phyloP scores from a whole-genome alignment of 2,113 vertebrate species.

The Acanthisitta chloris region DNA sequence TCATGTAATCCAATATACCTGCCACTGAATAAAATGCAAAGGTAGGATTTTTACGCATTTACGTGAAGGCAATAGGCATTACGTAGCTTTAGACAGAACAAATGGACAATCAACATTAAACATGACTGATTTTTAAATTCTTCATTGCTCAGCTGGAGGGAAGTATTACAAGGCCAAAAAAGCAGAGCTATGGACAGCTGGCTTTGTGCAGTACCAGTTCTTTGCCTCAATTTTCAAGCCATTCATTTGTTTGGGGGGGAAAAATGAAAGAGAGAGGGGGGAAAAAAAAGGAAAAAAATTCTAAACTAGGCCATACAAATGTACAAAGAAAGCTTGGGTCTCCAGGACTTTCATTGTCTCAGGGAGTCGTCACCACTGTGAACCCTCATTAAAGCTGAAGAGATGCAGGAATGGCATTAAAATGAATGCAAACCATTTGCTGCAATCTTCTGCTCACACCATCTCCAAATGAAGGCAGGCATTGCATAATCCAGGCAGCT shows the following conservation, averaged over 20 bases:
- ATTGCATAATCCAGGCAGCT: constrained; percentile 85
- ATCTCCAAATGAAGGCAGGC: constrained; percentile 83
- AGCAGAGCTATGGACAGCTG: constrained; percentile 64
- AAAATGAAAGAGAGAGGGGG: neutral
- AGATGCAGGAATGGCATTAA: constrained; percentile 70
- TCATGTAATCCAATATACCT: neutral
- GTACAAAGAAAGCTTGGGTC: constrained; percentile 60
- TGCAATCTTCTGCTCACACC: constrained; percentile 74
- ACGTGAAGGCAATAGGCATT: constrained; percentile 10
- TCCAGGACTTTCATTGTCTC: constrained; percentile 71
- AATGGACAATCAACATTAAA: constrained; percentile 51
- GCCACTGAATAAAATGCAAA: neutral
- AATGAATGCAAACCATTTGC: constrained; percentile 80
- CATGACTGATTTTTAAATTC: constrained; percentile 59
- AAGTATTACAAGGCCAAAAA: constrained; percentile 58
- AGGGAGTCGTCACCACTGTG: constrained; percentile 65
- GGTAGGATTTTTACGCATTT: neutral
- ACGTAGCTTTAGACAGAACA: neutral
- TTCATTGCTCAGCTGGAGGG: constrained; percentile 55
- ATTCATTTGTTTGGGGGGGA: constrained; percentile 28
- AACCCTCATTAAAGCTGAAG: constrained; percentile 79
- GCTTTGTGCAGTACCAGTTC: constrained; percentile 30
- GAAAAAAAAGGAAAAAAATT: neutral
- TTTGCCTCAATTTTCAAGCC: constrained; percentile 60
- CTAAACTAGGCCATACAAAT: constrained; percentile 26